Conservation (phyloP, 2,888 invertebrate species). For the Thalpophila matura region DNA sequence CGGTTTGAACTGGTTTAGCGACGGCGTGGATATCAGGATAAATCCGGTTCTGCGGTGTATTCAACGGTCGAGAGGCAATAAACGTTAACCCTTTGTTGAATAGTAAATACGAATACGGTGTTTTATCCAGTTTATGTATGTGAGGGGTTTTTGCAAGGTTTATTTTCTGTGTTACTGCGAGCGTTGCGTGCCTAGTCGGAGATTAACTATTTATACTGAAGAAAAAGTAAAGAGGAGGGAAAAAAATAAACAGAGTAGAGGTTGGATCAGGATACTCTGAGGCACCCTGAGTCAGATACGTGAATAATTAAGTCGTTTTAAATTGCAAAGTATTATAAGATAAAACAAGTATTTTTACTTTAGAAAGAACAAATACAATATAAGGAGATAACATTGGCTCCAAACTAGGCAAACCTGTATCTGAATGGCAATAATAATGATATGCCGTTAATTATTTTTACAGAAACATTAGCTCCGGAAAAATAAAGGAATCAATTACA, state of each 20-base stretch:
- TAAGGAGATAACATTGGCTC: too few species aligned
- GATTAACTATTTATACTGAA: conserved; percentile 48
- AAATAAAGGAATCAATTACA: too few species aligned
- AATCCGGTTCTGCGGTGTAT: conserved; percentile 63
- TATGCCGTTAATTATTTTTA: too few species aligned
- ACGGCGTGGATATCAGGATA: conserved; percentile 59
- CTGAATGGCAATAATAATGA: too few species aligned
- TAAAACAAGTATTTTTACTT: too few species aligned
- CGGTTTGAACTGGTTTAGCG: conserved; percentile 56
- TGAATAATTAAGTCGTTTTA: not conserved
- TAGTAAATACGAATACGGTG: conserved; percentile 60
- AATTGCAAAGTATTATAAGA: too few species aligned
- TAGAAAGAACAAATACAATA: too few species aligned
- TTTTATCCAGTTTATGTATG: conserved; percentile 52
- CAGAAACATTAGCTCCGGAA: too few species aligned
- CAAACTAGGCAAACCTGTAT: too few species aligned
- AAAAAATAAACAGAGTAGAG: conserved; percentile 15
- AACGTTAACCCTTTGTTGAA: conserved; percentile 67
- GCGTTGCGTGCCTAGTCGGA: conserved; percentile 38
- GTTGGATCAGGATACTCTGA: not conserved
- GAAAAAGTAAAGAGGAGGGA: conserved; percentile 10
- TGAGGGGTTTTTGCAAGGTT: conserved; percentile 46
- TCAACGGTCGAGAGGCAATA: conserved; percentile 59
- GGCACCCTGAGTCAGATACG: not conserved
- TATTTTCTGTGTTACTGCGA: conserved; percentile 47